These are phyloP conservation scores for Salvator merianae DNA, from an alignment of 2,113 vertebrate species.

Conservation along the genomic window DNA sequence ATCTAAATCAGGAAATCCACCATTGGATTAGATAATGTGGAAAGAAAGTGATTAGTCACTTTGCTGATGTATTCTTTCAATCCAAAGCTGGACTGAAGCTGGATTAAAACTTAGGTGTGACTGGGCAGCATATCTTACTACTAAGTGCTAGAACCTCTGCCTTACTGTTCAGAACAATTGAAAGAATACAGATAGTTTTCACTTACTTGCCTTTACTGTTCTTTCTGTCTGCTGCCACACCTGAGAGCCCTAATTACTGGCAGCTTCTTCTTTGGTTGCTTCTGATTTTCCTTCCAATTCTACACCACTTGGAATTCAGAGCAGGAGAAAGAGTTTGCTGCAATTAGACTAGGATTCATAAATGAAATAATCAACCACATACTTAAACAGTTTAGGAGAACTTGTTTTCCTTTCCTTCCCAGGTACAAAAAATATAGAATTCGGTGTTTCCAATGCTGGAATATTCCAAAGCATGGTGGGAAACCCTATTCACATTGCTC, in stretches of 20 bases:
- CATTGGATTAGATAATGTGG: too few species aligned
- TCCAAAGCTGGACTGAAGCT: too few species aligned
- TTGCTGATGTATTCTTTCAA: too few species aligned
- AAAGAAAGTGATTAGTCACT: too few species aligned
- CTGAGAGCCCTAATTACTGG: neutral
- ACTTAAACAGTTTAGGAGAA: neutral
- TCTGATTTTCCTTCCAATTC: too few species aligned
- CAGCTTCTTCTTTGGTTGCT: neutral
- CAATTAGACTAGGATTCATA: neutral
- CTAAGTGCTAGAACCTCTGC: neutral
- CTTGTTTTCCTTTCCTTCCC: neutral
- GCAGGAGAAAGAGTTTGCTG: neutral
- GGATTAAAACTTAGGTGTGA: too few species aligned
- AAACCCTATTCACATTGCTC: constrained; percentile 78
- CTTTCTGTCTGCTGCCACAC: neutral
- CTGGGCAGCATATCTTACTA: too few species aligned
- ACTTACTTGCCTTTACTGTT: too few species aligned
- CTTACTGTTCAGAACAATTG: neutral
- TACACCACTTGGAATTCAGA: neutral
- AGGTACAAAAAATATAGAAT: constrained; percentile 92
- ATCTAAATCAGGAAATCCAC: too few species aligned
- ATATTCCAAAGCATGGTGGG: constrained; percentile 86
- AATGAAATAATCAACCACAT: neutral
- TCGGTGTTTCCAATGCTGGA: constrained; percentile 86
- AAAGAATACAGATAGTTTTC: neutral